A percentile compares a stretch with the other conserved stretches of the same genome.
phyloP scores from a whole-genome alignment of 2,797 vertebrate genomes.

The Chloroceryle inda region DNA sequence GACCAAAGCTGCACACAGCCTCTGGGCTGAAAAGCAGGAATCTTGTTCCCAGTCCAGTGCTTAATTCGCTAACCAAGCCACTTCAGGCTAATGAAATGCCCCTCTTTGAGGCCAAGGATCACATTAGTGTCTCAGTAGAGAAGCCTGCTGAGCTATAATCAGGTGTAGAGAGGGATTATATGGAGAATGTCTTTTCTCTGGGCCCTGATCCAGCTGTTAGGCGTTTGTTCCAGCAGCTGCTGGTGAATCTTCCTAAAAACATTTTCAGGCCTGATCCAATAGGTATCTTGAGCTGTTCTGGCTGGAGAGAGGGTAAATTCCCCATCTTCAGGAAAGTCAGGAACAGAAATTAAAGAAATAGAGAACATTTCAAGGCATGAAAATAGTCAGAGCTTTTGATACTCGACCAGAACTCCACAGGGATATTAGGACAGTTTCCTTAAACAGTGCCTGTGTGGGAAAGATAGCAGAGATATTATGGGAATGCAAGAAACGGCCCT shows the following conservation, averaged over 20 bases:
- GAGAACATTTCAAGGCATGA: accelerated
- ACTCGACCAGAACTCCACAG: background rate
- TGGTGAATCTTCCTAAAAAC: background rate
- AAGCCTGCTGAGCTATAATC: background rate
- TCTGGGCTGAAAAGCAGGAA: background rate
- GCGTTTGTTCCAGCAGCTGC: background rate
- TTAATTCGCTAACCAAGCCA: background rate
- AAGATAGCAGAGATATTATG: background rate
- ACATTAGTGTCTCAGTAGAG: background rate
- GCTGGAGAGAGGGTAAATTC: background rate
- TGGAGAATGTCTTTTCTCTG: background rate
- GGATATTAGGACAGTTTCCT: background rate
- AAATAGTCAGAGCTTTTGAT: background rate
- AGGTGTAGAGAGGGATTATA: background rate
- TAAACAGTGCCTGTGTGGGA: background rate
- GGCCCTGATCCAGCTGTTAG: background rate
- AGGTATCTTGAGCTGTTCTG: background rate
- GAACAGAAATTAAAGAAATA: background rate
- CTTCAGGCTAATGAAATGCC: background rate
- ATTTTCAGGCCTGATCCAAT: background rate
- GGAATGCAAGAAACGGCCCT: background rate
- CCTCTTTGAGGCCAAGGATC: background rate
- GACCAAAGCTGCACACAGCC: background rate
- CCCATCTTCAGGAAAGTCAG: background rate
- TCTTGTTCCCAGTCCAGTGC: background rate